These are phyloP conservation scores for Micromys minutus DNA, from an alignment of 2,113 vertebrate genomes.

Conservation along the genomic window DNA sequence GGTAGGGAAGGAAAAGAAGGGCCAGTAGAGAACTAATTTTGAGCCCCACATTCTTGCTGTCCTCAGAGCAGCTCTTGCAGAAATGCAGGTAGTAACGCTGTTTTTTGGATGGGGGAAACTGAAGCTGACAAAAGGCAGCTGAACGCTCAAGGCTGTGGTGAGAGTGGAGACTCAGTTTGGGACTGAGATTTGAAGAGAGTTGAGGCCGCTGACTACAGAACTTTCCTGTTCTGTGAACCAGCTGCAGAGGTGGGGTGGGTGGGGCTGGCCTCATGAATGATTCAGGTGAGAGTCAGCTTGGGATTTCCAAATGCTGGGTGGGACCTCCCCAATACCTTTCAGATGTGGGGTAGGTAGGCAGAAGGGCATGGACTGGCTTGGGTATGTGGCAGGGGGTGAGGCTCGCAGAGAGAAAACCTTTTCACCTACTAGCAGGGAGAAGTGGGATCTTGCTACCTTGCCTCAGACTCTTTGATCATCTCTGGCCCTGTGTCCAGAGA, in stretches of 20 bases:
- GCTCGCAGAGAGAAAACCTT: background rate
- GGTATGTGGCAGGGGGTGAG: background rate
- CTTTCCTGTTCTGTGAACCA: background rate
- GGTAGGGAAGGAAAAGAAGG: background rate
- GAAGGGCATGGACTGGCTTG: background rate
- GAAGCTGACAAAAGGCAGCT: background rate
- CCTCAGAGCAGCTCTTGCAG: background rate
- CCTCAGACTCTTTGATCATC: background rate
- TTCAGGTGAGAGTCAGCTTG: conserved; percentile 72
- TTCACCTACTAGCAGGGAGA: background rate
- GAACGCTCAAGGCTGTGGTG: background rate
- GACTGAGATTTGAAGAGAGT: background rate
- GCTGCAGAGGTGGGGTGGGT: conserved; percentile 51
- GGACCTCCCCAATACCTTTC: background rate
- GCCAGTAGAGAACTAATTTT: rapidly evolving
- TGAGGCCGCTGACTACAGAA: background rate
- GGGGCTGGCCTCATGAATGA: conserved; percentile 51
- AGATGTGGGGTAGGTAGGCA: background rate
- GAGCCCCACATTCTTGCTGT: no score
- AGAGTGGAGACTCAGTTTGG: background rate
- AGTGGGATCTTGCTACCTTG: background rate
- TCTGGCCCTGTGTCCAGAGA: no score
- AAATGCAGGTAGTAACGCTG: background rate
- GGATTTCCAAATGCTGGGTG: conserved; percentile 66
- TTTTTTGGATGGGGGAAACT: background rate